Percentiles rank a stretch among this genome's conserved stretches.
phyloP scores from a whole-genome alignment of 2,888 invertebrate genomes.

The Notocelia uddmanniana region DNA sequence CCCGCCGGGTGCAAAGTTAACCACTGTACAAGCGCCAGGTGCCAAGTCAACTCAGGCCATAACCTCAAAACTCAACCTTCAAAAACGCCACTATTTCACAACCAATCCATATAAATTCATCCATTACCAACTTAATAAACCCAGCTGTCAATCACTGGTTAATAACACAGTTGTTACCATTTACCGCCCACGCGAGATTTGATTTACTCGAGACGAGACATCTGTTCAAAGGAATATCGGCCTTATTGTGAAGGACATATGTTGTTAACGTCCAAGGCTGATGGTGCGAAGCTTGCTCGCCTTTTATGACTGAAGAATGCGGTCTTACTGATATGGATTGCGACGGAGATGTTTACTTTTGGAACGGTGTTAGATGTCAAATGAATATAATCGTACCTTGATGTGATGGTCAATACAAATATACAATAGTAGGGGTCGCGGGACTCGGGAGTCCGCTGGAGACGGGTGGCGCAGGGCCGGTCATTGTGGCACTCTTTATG shows the following conservation, averaged over 20 bases:
- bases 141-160: constrained; percentile 41
- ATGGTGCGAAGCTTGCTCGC: constrained; percentile 22
- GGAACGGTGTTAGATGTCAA: constrained; percentile 7
- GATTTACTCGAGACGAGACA: constrained; percentile 22
- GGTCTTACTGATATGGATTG: constrained; percentile 37
- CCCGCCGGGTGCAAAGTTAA: too few relatives aligned
- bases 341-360: constrained; percentile 31
- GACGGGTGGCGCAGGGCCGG: too few relatives aligned
- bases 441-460: too few relatives aligned
- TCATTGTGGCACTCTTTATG: too few relatives aligned
- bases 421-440: too few relatives aligned
- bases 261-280: not conserved
- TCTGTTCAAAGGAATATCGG: constrained; percentile 11
- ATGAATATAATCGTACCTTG: not conserved
- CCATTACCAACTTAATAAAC: constrained; percentile 43
- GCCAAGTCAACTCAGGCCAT: too few relatives aligned
- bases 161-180: constrained; percentile 44
- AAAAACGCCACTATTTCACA: constrained; percentile 26
- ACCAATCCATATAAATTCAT: constrained; percentile 36
- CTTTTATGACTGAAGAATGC: constrained; percentile 42
- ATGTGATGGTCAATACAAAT: too few relatives aligned
- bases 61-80: constrained; percentile 31
- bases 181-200: constrained; percentile 38
- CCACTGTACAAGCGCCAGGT: too few relatives aligned
- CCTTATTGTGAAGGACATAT: constrained; percentile 8